A percentile compares a stretch with the other conserved stretches of the same genome.
Evolutionary conservation across 2,888 invertebrate genomes (phyloP).

Genomic region (Tanypteryx hageni): DNA sequence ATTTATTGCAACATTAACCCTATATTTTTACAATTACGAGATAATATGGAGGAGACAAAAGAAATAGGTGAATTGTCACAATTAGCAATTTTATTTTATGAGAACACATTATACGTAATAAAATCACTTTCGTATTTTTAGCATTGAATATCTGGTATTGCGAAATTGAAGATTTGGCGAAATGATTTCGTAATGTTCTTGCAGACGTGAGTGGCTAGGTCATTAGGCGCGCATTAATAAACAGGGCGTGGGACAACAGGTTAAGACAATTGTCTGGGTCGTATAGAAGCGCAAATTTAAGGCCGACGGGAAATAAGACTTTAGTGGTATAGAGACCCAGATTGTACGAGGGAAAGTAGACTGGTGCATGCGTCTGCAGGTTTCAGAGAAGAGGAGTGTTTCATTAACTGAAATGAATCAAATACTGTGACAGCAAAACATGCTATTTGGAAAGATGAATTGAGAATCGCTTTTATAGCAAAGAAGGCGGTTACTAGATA

Average conservation of each 20-base stretch:
- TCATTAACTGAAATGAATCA: no score
- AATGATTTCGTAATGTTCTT: background rate
- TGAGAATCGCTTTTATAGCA: no score
- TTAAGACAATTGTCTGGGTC: background rate
- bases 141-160: background rate
- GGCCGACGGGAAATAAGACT: background rate
- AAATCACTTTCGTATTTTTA: background rate
- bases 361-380: background rate
- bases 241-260: conserved; percentile 1
- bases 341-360: background rate
- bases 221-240: conserved; percentile 9
- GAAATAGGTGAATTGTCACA: no score
- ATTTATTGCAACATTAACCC: no score
- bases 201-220: background rate
- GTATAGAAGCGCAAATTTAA: background rate
- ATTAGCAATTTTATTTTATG: no score
- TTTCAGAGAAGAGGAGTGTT: no score
- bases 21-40: no score
- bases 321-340: background rate
- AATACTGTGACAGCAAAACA: no score
- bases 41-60: no score
- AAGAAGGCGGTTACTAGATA: no score
- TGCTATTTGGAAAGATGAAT: no score
- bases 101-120: no score
- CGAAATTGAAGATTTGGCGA: conserved; percentile 22